Base-by-base conservation (phyloP, 2,888 invertebrate genomes). In the Bedellia somnulentella region DNA sequence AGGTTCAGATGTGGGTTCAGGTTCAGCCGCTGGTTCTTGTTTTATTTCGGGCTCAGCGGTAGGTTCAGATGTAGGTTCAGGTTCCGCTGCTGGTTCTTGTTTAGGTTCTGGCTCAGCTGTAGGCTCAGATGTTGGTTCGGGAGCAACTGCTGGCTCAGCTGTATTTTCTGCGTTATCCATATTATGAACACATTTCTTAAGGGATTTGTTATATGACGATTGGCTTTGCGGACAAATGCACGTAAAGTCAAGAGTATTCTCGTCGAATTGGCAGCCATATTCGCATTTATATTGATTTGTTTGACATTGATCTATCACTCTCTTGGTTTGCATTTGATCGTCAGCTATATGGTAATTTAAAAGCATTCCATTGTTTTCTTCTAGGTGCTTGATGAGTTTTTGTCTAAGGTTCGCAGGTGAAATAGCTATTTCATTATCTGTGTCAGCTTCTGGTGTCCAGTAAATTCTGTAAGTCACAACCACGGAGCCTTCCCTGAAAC, bases 201-300 rank as follows among this genome's bases (percentile, higher is more conserved):
- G 52, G 32, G 66, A 57, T 18, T 45, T 41, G 37, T 54, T 34
- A 68, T 61, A 29, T 18, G 18, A 60, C 36, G 9, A 71, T 63
- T 67, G 57, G 16, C 79, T 80, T 22, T 60, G 53, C 6, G 81
- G 81, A 50, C 89, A 89, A 3, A 58, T 68, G 49, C 89, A 90
- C 16, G 57, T 58, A 47, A 89, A 88, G 28, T 81, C 78, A 32
- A 84, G 73, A 14, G 63, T 57, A 2, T 49, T 47, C 44, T 83
- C 82, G 51, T 87, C 81, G 45, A 86, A 89, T 30, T 67, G 59
- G 51, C 89, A 90, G 8, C 61, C 68, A 39, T 85, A 73, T 39
- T 85, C 80, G 47, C 89, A 90, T 27, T 76, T 63, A 38, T 83
- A 76, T 35, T 81, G 82, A 37, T 81, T 77, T 32, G 82, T 78